Conservation (phyloP, 2,888 invertebrate species). For the Ceriagrion tenellum region DNA sequence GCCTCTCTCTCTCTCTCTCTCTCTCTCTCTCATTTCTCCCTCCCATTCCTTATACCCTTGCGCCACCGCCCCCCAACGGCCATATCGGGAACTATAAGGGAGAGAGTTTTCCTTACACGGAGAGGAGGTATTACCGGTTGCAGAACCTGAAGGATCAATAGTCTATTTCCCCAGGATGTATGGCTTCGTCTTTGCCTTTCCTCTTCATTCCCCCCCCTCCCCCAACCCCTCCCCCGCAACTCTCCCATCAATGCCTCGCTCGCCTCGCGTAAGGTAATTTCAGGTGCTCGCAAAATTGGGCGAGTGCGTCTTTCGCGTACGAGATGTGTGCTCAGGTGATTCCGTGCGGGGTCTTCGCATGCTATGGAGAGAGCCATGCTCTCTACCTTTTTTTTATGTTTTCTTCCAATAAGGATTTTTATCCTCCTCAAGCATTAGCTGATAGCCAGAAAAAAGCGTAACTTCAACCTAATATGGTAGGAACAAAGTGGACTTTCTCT, state of each 20-base stretch:
- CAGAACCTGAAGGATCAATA: conserved; percentile 59
- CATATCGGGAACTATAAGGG: conserved; percentile 4
- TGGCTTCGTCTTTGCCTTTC: conserved; percentile 23
- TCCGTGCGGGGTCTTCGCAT: neutral
- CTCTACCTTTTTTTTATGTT: neutral
- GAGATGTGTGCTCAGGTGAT: conserved; percentile 3
- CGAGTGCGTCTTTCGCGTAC: neutral
- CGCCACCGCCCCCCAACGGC: neutral
- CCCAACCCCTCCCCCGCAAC: too few relatives aligned
- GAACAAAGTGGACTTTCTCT: neutral
- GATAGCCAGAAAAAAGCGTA: neutral
- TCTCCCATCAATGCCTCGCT: neutral
- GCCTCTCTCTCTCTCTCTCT: neutral
- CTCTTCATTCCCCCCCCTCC: too few relatives aligned
- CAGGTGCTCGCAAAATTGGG: conserved; percentile 5
- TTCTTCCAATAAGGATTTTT: neutral
- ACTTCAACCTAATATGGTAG: neutral
- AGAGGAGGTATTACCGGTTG: conserved; percentile 57
- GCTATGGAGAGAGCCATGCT: neutral
- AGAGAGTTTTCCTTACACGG: neutral
- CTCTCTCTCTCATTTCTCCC: neutral
- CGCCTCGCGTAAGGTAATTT: neutral
- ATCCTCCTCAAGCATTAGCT: neutral
- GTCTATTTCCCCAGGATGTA: conserved; percentile 39
- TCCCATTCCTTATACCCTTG: neutral